A percentile compares a stretch with the other conserved stretches of the same genome.
Evolutionary conservation across 2,888 invertebrate genomes (phyloP).

Genomic region (Syritta pipiens): DNA sequence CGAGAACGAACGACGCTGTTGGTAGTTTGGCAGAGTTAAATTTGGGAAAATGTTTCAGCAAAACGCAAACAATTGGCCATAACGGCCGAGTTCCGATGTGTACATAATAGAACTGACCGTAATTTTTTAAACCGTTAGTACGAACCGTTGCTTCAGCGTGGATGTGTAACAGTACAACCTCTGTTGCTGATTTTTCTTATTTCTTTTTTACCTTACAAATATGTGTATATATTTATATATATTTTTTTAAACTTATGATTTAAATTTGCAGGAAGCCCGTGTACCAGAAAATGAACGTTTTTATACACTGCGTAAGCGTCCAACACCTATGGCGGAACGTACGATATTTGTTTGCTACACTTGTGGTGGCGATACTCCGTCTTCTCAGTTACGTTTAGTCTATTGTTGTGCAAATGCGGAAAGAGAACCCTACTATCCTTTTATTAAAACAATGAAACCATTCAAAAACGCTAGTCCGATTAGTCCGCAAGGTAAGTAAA

Average conservation of each 20-base stretch:
- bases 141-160: no score
- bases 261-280: slow-evolving; percentile 82
- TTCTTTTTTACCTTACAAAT: neutral
- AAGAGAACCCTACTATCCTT: slow-evolving; percentile 93
- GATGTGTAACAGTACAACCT: no score
- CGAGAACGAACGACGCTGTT: no score
- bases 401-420: slow-evolving; percentile 92
- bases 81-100: no score
- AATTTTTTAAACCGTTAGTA: no score
- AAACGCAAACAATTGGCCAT: no score
- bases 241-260: slow-evolving; percentile 39
- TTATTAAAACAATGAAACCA: slow-evolving; percentile 89
- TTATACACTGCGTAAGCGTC: slow-evolving; percentile 89
- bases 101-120: no score
- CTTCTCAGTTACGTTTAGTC: slow-evolving; percentile 88
- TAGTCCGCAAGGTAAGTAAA: slow-evolving; percentile 89
- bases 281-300: slow-evolving; percentile 88
- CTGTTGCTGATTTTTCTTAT: no score
- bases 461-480: slow-evolving; percentile 93
- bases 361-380: slow-evolving; percentile 90
- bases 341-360: slow-evolving; percentile 93
- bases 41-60: no score
- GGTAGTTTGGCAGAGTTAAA: no score
- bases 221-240: neutral
- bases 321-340: slow-evolving; percentile 83